A percentile compares a stretch with the other conserved stretches of the same genome.
Evolutionary conservation across 2,113 vertebrate genomes (phyloP).

Genomic region (Oceanites oceanicus): DNA sequence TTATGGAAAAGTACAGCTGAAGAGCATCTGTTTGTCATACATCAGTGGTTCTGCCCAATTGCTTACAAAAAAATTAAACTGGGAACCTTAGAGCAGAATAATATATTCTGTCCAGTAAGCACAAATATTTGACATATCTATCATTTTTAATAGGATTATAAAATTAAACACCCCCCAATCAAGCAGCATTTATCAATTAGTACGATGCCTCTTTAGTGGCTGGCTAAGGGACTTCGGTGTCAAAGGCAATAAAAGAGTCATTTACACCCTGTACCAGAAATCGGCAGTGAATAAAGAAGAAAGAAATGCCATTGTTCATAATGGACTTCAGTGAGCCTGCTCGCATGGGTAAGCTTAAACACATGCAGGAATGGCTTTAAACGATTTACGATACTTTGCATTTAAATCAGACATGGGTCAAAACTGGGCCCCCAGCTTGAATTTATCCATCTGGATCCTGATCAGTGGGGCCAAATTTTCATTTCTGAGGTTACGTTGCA

Average conservation of each 20-base stretch:
- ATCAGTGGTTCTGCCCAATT: slow-evolving; percentile 40
- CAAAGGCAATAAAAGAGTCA: neutral
- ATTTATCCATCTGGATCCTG: neutral
- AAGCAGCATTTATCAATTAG: neutral
- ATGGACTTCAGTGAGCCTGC: neutral
- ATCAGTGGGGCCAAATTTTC: neutral
- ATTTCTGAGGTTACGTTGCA: neutral
- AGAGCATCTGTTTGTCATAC: slow-evolving; percentile 60
- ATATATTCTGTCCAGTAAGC: neutral
- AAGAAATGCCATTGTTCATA: neutral
- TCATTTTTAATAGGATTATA: neutral
- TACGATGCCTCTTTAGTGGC: neutral
- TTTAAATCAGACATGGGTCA: neutral
- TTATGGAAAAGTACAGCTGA: slow-evolving; percentile 66
- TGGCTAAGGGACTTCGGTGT: neutral
- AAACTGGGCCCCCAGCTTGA: neutral
- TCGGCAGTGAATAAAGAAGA: neutral
- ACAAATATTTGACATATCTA: neutral
- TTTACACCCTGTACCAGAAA: slow-evolving; percentile 12
- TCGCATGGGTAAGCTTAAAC: neutral
- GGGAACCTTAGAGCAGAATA: slow-evolving; percentile 11
- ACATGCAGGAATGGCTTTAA: neutral
- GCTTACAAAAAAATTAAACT: neutral
- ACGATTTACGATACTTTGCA: neutral
- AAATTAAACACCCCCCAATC: neutral